A percentile compares a stretch with the other conserved stretches of the same genome.
These are phyloP conservation scores for Helicoverpa zea DNA, from an alignment of 1,140 invertebrate genomes.

Conservation along the genomic window DNA sequence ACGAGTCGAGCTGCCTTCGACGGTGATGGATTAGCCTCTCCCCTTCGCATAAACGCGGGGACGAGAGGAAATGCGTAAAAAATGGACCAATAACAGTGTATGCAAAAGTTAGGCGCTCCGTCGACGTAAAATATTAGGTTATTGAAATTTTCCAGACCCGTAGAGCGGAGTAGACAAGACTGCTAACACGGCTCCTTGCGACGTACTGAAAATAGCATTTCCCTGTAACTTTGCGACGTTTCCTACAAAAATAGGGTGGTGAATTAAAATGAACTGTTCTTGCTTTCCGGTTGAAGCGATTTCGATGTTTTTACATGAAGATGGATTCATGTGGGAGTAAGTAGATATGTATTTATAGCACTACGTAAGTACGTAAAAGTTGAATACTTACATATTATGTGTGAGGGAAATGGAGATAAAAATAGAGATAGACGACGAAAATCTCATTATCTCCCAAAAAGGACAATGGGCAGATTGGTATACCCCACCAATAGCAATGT, in stretches of 20 bases:
- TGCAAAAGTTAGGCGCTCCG: conserved; percentile 56
- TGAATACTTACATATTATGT: no score
- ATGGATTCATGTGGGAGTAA: neutral
- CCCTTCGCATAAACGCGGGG: conserved; percentile 66
- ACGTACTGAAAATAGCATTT: conserved; percentile 50
- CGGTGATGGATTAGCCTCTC: conserved; percentile 78
- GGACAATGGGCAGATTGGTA: no score
- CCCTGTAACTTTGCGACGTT: conserved; percentile 31
- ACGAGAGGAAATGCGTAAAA: conserved; percentile 68
- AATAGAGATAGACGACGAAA: no score
- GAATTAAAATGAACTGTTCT: conserved; percentile 42
- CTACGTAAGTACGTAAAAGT: no score
- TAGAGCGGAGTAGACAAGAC: conserved; percentile 53
- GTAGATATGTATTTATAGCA: neutral
- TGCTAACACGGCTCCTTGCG: conserved; percentile 48
- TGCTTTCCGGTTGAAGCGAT: neutral
- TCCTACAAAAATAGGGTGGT: conserved; percentile 24
- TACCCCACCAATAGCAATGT: no score
- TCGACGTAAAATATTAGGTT: conserved; percentile 61
- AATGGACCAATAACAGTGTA: conserved; percentile 68
- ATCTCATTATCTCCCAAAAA: no score
- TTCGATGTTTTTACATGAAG: conserved; percentile 1
- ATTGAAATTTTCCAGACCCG: conserved; percentile 63
- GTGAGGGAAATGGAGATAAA: no score
- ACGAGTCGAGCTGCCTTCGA: conserved; percentile 74